These are phyloP conservation scores for Misgurnus mizolepis DNA, from an alignment of 2,113 vertebrate species.

Conservation along the genomic window DNA sequence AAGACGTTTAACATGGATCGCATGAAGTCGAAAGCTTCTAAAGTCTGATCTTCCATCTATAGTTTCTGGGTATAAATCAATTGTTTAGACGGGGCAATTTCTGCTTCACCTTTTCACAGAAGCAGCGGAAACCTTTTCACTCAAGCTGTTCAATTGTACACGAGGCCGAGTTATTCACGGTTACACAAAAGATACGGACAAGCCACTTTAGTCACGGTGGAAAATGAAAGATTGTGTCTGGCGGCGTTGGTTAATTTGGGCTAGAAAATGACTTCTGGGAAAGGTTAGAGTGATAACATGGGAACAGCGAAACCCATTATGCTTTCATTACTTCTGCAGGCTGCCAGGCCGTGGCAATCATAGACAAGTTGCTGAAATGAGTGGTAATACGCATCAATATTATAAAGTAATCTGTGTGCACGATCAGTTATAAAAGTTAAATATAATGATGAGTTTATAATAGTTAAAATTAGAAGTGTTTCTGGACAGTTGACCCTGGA, in stretches of 20 bases:
- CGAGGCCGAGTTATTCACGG: neutral
- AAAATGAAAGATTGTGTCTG: slow-evolving; percentile 8
- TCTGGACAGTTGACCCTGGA: neutral
- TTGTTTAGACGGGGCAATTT: neutral
- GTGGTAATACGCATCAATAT: slow-evolving; percentile 2
- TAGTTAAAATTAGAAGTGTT: neutral
- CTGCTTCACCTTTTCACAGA: neutral
- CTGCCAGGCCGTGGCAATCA: slow-evolving; percentile 32
- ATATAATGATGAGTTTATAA: neutral
- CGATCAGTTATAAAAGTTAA: neutral
- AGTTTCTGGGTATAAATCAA: neutral
- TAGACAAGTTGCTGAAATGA: slow-evolving; percentile 9
- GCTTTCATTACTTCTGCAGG: slow-evolving; percentile 41
- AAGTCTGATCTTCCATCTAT: neutral
- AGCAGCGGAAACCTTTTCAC: neutral
- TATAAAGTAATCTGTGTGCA: neutral
- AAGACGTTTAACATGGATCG: neutral
- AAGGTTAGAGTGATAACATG: slow-evolving; percentile 28
- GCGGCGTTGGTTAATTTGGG: slow-evolving; percentile 6
- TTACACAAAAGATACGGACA: neutral
- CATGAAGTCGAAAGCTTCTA: neutral
- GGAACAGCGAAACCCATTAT: slow-evolving; percentile 40
- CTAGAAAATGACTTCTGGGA: slow-evolving; percentile 34
- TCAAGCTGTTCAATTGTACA: neutral
- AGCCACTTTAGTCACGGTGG: neutral